These are phyloP conservation scores for Illadopsis cleaveri DNA, from an alignment of 2,113 vertebrate genomes.

Conservation along the genomic window DNA sequence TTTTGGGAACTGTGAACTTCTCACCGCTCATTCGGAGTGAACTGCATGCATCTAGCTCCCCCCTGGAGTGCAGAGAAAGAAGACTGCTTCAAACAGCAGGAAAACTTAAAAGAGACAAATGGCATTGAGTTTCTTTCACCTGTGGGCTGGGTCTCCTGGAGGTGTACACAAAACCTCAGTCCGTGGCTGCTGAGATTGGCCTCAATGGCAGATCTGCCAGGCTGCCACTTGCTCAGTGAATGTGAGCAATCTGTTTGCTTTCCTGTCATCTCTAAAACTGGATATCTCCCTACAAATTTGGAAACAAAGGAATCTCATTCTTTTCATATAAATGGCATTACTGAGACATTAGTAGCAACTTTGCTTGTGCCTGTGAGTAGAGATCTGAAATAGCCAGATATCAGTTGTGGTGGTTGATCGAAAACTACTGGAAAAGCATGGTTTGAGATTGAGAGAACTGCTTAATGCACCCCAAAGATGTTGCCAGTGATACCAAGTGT, in stretches of 20 bases:
- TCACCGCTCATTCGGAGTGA: not conserved
- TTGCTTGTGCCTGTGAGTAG: not conserved
- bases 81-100: not conserved
- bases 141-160: not conserved
- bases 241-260: not conserved
- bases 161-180: not conserved
- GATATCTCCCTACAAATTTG: not conserved
- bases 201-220: not conserved
- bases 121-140: not conserved
- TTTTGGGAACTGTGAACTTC: constrained; percentile 26
- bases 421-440: not conserved
- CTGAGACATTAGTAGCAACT: not conserved
- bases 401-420: not conserved
- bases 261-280: not conserved
- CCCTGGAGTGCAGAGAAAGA: not conserved
- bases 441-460: not conserved
- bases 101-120: not conserved
- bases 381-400: not conserved
- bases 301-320: not conserved
- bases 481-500: not conserved
- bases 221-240: not conserved
- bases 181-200: not conserved
- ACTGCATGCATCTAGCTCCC: not conserved
- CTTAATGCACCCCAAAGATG: not conserved
- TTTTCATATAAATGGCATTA: not conserved